phyloP scores from a whole-genome alignment of 2,888 invertebrate genomes.

The Myopa testacea region DNA sequence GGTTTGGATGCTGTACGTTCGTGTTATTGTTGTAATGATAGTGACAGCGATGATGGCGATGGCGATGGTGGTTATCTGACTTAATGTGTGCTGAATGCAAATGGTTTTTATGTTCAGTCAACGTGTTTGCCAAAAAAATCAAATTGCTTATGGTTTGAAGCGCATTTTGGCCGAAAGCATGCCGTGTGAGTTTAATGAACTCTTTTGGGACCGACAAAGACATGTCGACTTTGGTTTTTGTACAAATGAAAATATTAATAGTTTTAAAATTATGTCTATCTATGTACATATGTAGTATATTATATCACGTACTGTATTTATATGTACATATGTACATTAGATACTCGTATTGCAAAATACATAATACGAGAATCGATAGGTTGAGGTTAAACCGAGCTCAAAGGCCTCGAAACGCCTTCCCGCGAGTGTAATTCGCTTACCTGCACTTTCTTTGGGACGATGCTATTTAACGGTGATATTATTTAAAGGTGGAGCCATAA shows the following conservation, averaged over 20 bases:
- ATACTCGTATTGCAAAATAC: too few species aligned
- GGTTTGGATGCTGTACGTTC: neutral
- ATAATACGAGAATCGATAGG: too few species aligned
- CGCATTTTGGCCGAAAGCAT: neutral
- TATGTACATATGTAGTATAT: neutral
- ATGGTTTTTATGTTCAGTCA: conserved; percentile 9
- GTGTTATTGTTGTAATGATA: conserved; percentile 3
- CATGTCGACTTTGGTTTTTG: neutral
- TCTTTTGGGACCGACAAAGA: neutral
- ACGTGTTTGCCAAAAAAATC: conserved; percentile 14
- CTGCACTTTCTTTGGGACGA: too few species aligned
- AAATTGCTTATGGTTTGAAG: neutral
- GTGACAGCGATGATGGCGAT: neutral
- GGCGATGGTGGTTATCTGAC: conserved; percentile 1
- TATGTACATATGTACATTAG: too few species aligned
- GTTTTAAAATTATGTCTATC: too few species aligned
- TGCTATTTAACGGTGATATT: too few species aligned
- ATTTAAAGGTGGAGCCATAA: too few species aligned
- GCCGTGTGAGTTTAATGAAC: conserved; percentile 9
- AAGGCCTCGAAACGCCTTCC: too few species aligned
- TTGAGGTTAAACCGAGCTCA: too few species aligned
- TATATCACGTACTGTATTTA: too few species aligned
- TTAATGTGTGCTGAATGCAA: conserved; percentile 26
- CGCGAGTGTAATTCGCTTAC: too few species aligned
- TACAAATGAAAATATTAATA: too few species aligned